A percentile compares a stretch with the other conserved stretches of the same genome.
Conservation (phyloP, 2,797 vertebrate species). For the Avahi laniger region DNA sequence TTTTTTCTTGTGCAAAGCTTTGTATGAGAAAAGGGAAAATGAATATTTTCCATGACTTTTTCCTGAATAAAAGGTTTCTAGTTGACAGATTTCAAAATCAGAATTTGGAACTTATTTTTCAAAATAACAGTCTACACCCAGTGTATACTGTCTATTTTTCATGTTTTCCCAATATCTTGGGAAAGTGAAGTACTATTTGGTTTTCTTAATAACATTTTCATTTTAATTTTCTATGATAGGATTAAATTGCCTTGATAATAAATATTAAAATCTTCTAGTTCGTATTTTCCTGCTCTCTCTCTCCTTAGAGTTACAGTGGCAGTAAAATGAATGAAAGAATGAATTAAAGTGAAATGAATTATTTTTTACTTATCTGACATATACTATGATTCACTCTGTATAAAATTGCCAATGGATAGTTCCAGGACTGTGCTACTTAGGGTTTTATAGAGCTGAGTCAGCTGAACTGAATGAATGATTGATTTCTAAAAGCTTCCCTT, state of each 20-base stretch:
- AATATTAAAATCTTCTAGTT: conserved; percentile 56
- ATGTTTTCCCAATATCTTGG: not conserved
- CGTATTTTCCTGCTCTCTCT: conserved; percentile 52
- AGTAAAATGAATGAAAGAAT: conserved; percentile 70
- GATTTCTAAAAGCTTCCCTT: conserved; percentile 70
- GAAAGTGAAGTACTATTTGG: conserved; percentile 19
- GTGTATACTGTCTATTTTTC: not conserved
- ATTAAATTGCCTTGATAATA: conserved; percentile 60
- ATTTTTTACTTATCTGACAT: conserved; percentile 60
- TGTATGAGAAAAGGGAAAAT: conserved; percentile 23
- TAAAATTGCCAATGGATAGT: conserved; percentile 44
- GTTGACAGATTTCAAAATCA: not conserved
- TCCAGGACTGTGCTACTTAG: conserved; percentile 47
- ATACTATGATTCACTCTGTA: conserved; percentile 44
- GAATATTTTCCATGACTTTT: not conserved
- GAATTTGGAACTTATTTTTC: not conserved
- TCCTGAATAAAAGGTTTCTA: not conserved
- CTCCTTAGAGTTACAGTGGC: conserved; percentile 3
- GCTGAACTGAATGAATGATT: conserved; percentile 73
- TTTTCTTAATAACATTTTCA: conserved; percentile 50
- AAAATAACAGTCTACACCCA: not conserved
- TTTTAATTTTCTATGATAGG: conserved; percentile 50
- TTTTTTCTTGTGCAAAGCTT: conserved; percentile 8
- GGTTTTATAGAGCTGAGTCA: conserved; percentile 71
- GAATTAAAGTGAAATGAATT: conserved; percentile 68